These are phyloP conservation scores for Drosophila guanche DNA, from an alignment of 1,140 invertebrate genomes.

Conservation along the genomic window DNA sequence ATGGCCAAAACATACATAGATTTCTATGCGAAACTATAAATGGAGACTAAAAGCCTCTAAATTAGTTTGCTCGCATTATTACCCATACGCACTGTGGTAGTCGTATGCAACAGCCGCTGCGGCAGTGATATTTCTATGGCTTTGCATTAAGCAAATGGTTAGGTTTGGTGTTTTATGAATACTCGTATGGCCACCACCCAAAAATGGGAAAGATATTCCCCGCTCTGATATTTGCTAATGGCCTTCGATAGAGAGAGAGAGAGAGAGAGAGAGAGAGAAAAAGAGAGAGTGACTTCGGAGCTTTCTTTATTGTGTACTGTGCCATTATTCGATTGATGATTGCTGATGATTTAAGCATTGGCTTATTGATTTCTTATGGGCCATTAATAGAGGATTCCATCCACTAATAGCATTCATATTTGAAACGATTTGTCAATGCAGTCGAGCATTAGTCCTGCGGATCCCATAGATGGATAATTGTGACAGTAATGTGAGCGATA, in stretches of 20 bases:
- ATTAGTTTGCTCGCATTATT: conserved; percentile 46
- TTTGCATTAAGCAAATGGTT: conserved; percentile 52
- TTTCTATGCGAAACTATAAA: conserved; percentile 14
- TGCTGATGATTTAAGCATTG: conserved; percentile 39
- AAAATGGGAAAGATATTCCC: conserved; percentile 21
- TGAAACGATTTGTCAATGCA: conserved; percentile 41
- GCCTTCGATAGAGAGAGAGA: conserved; percentile 5
- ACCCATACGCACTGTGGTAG: conserved; percentile 45
- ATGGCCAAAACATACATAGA: background rate
- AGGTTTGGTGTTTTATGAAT: conserved; percentile 38
- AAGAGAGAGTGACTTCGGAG: conserved; percentile 3
- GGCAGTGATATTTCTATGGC: conserved; percentile 38
- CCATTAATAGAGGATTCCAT: conserved; percentile 33
- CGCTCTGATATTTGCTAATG: conserved; percentile 40
- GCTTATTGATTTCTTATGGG: conserved; percentile 49
- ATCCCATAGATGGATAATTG: conserved; percentile 47
- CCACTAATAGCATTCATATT: conserved; percentile 41
- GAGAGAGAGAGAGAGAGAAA: conserved; percentile 2
- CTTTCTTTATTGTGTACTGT: conserved; percentile 10
- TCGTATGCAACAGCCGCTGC: background rate
- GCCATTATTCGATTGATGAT: conserved; percentile 26
- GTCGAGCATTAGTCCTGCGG: conserved; percentile 6
- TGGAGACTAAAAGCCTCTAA: conserved; percentile 53
- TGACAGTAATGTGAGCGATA: conserved; percentile 33
- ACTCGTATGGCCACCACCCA: background rate